Evolutionary conservation across 2,797 vertebrate species (phyloP).

Genomic region (Thalassophryne amazonica): DNA sequence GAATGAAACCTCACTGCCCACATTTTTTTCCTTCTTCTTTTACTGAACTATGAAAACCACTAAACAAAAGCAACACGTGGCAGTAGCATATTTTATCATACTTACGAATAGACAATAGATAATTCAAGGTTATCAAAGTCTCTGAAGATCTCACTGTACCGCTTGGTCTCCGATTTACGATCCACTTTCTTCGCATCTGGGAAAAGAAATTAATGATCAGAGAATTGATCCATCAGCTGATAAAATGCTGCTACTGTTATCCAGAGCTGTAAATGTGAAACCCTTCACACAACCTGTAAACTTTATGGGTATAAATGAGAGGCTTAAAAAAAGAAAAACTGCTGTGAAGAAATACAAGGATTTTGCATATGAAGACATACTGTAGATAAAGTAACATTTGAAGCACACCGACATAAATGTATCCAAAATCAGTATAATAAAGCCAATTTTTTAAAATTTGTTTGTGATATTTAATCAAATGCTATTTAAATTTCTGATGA

Average conservation of each 20-base stretch:
- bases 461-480: too few species aligned
- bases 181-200: conserved; percentile 56
- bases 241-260: not conserved
- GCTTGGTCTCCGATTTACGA: conserved; percentile 70
- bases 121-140: conserved; percentile 90
- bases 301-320: not conserved
- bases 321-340: not conserved
- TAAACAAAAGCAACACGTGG: not conserved
- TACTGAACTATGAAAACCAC: not conserved
- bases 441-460: too few species aligned
- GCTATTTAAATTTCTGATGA: too few species aligned
- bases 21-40: not conserved
- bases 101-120: conserved; percentile 80
- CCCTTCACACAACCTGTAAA: not conserved
- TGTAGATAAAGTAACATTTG: not conserved
- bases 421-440: too few species aligned
- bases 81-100: conserved; percentile 23
- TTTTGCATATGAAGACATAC: not conserved
- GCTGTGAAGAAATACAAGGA: not conserved
- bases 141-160: conserved; percentile 92
- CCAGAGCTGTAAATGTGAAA: not conserved
- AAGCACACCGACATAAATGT: too few species aligned
- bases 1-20: not conserved
- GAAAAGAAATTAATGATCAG: conserved; percentile 33
- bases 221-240: not conserved